Evolutionary conservation across 2,888 invertebrate genomes (phyloP).

Genomic region (Glaucopsyche alexis): DNA sequence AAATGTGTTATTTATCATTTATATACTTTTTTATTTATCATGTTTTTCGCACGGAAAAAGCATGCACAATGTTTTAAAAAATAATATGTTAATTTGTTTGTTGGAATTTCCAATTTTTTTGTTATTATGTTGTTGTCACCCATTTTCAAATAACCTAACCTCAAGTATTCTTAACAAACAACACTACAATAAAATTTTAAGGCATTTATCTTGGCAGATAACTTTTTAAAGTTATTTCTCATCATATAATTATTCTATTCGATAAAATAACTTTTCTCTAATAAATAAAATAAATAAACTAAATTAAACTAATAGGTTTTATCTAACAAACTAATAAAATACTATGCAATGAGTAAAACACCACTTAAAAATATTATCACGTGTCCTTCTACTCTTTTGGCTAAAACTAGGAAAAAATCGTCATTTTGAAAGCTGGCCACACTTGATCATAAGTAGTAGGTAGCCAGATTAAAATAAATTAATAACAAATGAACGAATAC

Average conservation of each 20-base stretch:
- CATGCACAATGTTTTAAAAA: neutral
- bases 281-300: conserved; percentile 19
- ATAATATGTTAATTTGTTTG: neutral
- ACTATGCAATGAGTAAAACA: neutral
- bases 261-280: conserved; percentile 16
- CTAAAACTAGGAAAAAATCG: neutral
- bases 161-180: neutral
- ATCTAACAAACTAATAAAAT: neutral
- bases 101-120: neutral
- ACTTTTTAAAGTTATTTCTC: conserved; percentile 21
- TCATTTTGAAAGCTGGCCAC: neutral
- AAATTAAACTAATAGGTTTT: conserved; percentile 8
- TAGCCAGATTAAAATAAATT: neutral
- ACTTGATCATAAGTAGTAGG: neutral
- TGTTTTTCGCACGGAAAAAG: neutral
- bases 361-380: conserved; percentile 15
- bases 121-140: neutral
- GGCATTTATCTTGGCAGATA: conserved; percentile 26
- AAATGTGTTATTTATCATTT: neutral
- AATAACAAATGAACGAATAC: neutral
- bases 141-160: conserved; percentile 1
- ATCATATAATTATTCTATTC: conserved; percentile 16
- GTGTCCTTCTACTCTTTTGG: conserved; percentile 4
- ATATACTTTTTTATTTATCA: neutral
- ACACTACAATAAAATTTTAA: conserved; percentile 19